Percentiles rank a stretch among this genome's conserved stretches.
Evolutionary conservation across 2,888 invertebrate genomes (phyloP).

Genomic region (Ferdinandea cuprea): DNA sequence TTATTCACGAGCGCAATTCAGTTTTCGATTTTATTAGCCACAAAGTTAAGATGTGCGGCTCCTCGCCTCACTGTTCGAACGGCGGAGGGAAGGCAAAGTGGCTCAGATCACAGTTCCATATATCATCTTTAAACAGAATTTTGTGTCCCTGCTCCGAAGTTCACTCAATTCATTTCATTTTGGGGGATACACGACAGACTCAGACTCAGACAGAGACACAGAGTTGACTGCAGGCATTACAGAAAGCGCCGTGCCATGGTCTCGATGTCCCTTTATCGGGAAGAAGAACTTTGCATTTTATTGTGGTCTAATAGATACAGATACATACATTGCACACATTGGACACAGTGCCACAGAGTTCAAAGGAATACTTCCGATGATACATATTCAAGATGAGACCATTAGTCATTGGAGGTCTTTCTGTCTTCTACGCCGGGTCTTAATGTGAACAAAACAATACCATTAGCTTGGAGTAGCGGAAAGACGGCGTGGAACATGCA

Average conservation of each 20-base stretch:
- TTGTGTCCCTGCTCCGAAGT: slow-evolving; percentile 59
- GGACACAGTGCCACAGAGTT: slow-evolving; percentile 56
- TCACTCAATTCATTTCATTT: slow-evolving; percentile 73
- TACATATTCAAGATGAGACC: slow-evolving; percentile 73
- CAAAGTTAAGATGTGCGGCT: slow-evolving; percentile 60
- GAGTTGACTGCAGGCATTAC: slow-evolving; percentile 28
- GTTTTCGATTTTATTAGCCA: slow-evolving; percentile 72
- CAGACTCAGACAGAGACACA: background rate
- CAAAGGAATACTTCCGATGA: slow-evolving; percentile 74
- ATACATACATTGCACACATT: slow-evolving; percentile 21
- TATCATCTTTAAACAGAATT: slow-evolving; percentile 67
- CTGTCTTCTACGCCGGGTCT: slow-evolving; percentile 2
- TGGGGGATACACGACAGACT: slow-evolving; percentile 56
- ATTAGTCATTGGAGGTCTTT: slow-evolving; percentile 68
- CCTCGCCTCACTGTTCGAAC: background rate
- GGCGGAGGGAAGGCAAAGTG: slow-evolving; percentile 21
- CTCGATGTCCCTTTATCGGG: slow-evolving; percentile 62
- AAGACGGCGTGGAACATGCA: slow-evolving; percentile 56
- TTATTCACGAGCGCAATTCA: slow-evolving; percentile 73
- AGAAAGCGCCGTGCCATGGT: background rate
- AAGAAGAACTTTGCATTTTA: slow-evolving; percentile 56
- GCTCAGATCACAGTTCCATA: slow-evolving; percentile 61
- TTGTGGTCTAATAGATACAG: slow-evolving; percentile 51
- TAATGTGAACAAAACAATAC: slow-evolving; percentile 73
- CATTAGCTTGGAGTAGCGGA: slow-evolving; percentile 65